phyloP scores from a whole-genome alignment of 2,113 vertebrate species.

The Paralichthys olivaceus region DNA sequence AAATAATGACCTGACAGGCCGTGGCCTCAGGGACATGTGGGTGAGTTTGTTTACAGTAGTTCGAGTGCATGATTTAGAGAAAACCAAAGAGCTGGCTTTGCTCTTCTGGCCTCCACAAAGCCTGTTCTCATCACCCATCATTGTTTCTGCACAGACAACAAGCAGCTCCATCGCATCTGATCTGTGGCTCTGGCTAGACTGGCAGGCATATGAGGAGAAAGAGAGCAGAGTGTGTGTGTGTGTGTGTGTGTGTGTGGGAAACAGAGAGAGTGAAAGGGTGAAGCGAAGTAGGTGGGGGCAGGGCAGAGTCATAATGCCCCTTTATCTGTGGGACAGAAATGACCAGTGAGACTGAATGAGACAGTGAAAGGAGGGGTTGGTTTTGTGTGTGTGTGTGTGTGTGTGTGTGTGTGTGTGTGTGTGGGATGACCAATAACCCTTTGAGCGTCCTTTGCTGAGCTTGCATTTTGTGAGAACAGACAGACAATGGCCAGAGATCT shows the following conservation, averaged over 20 bases:
- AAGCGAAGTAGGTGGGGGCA: conserved; percentile 36
- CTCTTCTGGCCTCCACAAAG: conserved; percentile 68
- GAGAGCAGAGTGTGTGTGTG: conserved; percentile 3
- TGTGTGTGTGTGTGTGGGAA: conserved; percentile 1
- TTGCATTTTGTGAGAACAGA: conserved; percentile 68
- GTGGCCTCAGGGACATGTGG: conserved; percentile 10
- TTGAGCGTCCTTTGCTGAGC: conserved; percentile 72
- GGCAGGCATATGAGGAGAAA: conserved; percentile 34
- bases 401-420: conserved; percentile 3
- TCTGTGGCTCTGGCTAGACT: conserved; percentile 45
- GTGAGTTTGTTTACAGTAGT: conserved; percentile 61
- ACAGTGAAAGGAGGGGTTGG: conserved; percentile 22
- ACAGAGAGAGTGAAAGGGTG: neutral
- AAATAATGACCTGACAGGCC: conserved; percentile 35
- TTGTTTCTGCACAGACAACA: conserved; percentile 64
- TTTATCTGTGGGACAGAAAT: conserved; percentile 39
- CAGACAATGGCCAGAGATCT: conserved; percentile 76
- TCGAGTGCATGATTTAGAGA: conserved; percentile 20
- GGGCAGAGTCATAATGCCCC: conserved; percentile 23
- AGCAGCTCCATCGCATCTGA: conserved; percentile 53
- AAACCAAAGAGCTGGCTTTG: conserved; percentile 65
- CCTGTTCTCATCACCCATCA: conserved; percentile 46
- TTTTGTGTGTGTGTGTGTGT: neutral
- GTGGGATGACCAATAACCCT: conserved; percentile 50
- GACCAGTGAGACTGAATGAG: conserved; percentile 48